A percentile compares a stretch with the other conserved stretches of the same genome.
Conservation (phyloP, 2,888 invertebrate genomes). For the Drosophila affinis region DNA sequence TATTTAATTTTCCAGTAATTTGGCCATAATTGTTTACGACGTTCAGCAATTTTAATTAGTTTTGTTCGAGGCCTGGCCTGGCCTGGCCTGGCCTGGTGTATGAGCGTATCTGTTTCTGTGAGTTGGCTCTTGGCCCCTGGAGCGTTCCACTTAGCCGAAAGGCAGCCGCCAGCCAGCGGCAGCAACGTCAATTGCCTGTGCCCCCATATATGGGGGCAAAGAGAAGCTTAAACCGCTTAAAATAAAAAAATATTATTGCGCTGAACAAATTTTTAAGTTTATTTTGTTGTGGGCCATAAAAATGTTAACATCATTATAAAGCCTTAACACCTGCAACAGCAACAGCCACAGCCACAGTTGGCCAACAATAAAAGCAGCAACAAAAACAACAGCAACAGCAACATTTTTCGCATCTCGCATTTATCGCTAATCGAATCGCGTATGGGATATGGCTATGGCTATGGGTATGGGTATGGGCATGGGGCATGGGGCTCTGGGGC, state of each 20-base stretch:
- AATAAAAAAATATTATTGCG: constrained; percentile 51
- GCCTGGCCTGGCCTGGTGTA: background rate
- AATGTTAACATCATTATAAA: constrained; percentile 77
- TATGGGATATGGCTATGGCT: constrained; percentile 35
- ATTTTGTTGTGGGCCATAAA: constrained; percentile 70
- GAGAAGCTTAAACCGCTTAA: constrained; percentile 35
- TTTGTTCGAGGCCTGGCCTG: constrained; percentile 25
- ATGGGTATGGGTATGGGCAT: constrained; percentile 8
- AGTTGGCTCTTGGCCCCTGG: constrained; percentile 22
- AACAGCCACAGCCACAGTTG: constrained; percentile 49
- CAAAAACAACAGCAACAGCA: constrained; percentile 40
- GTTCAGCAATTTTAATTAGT: constrained; percentile 59
- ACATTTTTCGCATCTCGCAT: constrained; percentile 68
- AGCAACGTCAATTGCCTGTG: constrained; percentile 34
- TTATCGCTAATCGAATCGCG: constrained; percentile 71
- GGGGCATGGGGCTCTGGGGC: constrained; percentile 23
- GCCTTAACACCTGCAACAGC: constrained; percentile 74
- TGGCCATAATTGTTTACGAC: constrained; percentile 43
- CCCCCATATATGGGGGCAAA: constrained; percentile 51
- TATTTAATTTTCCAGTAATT: constrained; percentile 47
- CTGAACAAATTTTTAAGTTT: constrained; percentile 71
- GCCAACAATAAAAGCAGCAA: constrained; percentile 40
- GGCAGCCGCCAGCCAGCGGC: constrained; percentile 6
- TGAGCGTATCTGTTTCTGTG: constrained; percentile 22
- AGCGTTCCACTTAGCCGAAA: constrained; percentile 44